Conservation (phyloP, 2,888 invertebrate genomes). For the Nephrotoma guestfalica region DNA sequence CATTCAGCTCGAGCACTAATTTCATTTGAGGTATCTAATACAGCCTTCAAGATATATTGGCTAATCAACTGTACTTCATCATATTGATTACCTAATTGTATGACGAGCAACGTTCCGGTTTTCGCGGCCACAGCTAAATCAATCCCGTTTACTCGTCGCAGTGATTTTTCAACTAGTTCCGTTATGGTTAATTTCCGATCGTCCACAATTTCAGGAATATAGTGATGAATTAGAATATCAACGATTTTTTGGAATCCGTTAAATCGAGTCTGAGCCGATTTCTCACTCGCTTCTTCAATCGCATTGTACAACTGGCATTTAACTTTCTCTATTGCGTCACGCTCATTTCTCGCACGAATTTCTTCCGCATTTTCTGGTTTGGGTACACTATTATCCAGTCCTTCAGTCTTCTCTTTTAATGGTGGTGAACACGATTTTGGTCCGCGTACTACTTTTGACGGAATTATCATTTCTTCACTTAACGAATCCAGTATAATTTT, state of each 20-base stretch:
- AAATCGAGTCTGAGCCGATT: slow-evolving; percentile 70
- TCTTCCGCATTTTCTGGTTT: neutral
- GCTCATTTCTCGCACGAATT: neutral
- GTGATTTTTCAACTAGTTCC: slow-evolving; percentile 65
- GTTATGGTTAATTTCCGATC: slow-evolving; percentile 65
- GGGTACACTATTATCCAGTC: neutral
- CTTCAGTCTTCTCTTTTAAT: neutral
- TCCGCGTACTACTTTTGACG: neutral
- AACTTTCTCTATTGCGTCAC: slow-evolving; percentile 36
- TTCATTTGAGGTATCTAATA: slow-evolving; percentile 63
- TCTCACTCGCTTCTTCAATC: slow-evolving; percentile 75
- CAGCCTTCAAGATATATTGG: slow-evolving; percentile 53
- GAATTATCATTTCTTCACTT: neutral
- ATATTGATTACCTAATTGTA: slow-evolving; percentile 66
- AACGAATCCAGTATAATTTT: neutral
- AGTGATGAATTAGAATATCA: slow-evolving; percentile 62
- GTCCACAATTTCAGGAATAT: slow-evolving; percentile 57
- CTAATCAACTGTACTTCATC: slow-evolving; percentile 54
- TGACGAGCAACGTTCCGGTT: slow-evolving; percentile 61
- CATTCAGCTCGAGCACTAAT: slow-evolving; percentile 70
- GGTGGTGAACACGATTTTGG: neutral
- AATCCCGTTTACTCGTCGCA: slow-evolving; percentile 68
- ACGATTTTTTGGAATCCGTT: slow-evolving; percentile 54
- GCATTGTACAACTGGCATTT: slow-evolving; percentile 81
- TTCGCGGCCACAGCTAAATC: slow-evolving; percentile 78